Conservation (phyloP, 2,797 vertebrate genomes). For the Schizopygopsis pylzovi region DNA sequence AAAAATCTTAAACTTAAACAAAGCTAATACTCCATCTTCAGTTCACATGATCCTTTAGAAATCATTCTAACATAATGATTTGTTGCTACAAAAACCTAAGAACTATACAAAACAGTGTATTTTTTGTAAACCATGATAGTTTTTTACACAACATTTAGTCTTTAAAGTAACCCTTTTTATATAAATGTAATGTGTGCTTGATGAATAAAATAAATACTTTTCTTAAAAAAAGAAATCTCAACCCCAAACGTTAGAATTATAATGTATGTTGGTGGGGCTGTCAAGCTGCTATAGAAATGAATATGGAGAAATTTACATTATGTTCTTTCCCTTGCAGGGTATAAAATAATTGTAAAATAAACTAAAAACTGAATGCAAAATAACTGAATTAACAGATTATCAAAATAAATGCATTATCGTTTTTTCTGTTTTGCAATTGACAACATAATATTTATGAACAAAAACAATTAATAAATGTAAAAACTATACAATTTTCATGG, state of each 20-base stretch:
- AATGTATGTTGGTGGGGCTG: neutral
- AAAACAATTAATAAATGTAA: too few relatives aligned
- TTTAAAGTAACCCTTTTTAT: neutral
- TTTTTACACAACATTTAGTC: neutral
- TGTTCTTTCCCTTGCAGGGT: neutral
- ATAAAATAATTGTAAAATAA: neutral
- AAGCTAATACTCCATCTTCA: neutral
- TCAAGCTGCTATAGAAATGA: neutral
- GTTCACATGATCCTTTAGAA: neutral
- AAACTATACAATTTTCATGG: neutral
- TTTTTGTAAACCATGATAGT: too few relatives aligned
- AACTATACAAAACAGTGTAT: too few relatives aligned
- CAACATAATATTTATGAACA: neutral
- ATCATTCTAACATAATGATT: neutral
- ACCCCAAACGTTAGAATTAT: neutral
- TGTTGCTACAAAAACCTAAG: too few relatives aligned
- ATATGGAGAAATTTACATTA: neutral
- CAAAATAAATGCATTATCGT: neutral
- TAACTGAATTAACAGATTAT: neutral
- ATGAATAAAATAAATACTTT: neutral
- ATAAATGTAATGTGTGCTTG: neutral
- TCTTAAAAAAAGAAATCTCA: neutral
- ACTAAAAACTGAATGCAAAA: neutral
- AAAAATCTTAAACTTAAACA: neutral
- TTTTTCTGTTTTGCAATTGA: neutral